Evolutionary conservation across 2,888 invertebrate species (phyloP).

Genomic region (Cosmia pyralina): DNA sequence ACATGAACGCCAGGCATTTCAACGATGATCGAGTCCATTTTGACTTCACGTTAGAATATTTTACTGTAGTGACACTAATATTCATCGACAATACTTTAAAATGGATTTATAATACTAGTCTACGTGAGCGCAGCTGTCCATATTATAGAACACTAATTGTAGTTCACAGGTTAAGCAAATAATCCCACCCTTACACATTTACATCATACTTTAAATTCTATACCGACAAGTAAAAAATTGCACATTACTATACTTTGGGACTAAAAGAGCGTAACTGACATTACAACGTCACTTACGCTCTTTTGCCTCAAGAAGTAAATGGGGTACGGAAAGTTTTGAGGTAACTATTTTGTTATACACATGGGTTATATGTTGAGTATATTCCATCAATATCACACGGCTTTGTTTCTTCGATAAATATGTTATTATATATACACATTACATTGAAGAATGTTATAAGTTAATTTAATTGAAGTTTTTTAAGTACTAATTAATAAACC

Average conservation of each 20-base stretch:
- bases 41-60: background rate
- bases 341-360: constrained; percentile 79
- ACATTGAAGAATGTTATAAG: constrained; percentile 38
- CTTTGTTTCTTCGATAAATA: constrained; percentile 71
- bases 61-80: background rate
- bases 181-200: constrained; percentile 14
- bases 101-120: background rate
- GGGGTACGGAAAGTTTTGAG: constrained; percentile 63
- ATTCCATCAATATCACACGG: constrained; percentile 80
- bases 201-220: constrained; percentile 30
- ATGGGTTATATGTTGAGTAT: constrained; percentile 70
- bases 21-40: background rate
- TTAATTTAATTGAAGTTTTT: constrained; percentile 48
- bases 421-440: constrained; percentile 56
- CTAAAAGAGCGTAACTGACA: constrained; percentile 20
- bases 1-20: background rate
- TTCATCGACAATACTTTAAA: background rate
- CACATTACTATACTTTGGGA: constrained; percentile 1
- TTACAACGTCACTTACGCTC: background rate
- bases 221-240: constrained; percentile 29
- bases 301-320: constrained; percentile 29
- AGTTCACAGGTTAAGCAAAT: constrained; percentile 48
- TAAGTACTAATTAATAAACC: constrained; percentile 61
- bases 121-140: background rate
- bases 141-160: background rate